A percentile compares a stretch with the other conserved stretches of the same genome.
Evolutionary conservation across 2,797 vertebrate species (phyloP).

Genomic region (Phaenicophaeus curvirostris): DNA sequence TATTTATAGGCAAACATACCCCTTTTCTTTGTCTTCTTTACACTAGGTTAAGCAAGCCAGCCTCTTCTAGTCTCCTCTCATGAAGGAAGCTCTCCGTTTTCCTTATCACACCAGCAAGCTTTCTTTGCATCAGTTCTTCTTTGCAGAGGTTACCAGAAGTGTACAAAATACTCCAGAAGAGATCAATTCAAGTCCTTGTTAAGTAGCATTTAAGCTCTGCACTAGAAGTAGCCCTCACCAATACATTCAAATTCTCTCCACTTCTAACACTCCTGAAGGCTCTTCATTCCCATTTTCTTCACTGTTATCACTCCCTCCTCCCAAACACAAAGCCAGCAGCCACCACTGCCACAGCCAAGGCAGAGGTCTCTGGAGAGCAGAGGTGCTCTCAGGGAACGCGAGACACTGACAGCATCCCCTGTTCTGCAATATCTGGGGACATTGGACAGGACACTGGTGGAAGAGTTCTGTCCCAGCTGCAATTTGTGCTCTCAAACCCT

Average conservation of each 20-base stretch:
- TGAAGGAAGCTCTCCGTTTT: neutral
- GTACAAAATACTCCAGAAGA: neutral
- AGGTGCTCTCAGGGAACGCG: accelerated
- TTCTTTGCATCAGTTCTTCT: neutral
- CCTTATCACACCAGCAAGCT: neutral
- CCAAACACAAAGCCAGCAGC: neutral
- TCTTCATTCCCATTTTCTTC: neutral
- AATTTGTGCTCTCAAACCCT: neutral
- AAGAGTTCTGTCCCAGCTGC: neutral
- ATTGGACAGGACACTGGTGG: too few species aligned
- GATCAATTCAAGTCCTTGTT: neutral
- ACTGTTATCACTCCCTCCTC: neutral
- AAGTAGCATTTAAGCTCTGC: neutral
- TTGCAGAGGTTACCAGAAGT: neutral
- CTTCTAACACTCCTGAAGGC: neutral
- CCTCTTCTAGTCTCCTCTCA: neutral
- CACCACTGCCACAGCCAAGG: neutral
- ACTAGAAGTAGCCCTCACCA: neutral
- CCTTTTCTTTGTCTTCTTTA: neutral
- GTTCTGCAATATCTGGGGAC: neutral
- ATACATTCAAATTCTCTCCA: neutral
- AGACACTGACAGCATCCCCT: neutral
- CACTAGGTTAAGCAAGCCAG: neutral
- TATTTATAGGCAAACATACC: constrained; percentile 1
- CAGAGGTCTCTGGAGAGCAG: neutral